Evolutionary conservation across 1,140 invertebrate species (phyloP).

Genomic region (Pogonomyrmex californicus): DNA sequence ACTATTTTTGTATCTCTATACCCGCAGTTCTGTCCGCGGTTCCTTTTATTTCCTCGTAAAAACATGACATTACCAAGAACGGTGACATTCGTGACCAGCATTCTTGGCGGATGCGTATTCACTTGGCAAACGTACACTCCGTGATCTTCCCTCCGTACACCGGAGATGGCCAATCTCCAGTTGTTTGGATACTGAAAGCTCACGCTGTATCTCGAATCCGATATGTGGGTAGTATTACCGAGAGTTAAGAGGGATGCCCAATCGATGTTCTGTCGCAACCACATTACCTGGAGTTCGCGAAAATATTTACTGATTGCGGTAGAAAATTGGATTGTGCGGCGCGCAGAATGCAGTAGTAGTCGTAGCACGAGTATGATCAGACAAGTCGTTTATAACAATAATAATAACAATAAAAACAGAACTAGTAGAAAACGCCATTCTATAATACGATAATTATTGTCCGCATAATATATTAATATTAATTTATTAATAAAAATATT

Average conservation of each 20-base stretch:
- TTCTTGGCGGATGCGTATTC: constrained; percentile 92
- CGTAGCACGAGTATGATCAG: background rate
- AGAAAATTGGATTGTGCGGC: background rate
- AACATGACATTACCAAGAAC: constrained; percentile 81
- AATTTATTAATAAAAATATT: background rate
- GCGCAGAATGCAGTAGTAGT: background rate
- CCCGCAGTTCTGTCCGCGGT: background rate
- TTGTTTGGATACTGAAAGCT: constrained; percentile 91
- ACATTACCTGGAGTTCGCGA: constrained; percentile 86
- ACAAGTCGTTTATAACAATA: background rate
- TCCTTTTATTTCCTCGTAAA: constrained; percentile 39
- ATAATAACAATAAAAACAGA: background rate
- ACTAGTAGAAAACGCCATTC: background rate
- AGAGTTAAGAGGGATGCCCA: constrained; percentile 87
- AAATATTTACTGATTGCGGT: background rate
- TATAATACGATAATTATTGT: background rate
- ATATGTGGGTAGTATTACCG: constrained; percentile 87
- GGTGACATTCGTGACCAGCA: constrained; percentile 84
- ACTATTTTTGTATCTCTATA: background rate
- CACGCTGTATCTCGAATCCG: constrained; percentile 86
- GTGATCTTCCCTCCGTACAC: constrained; percentile 90
- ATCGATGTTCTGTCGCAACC: constrained; percentile 86
- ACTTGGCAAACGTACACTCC: constrained; percentile 95
- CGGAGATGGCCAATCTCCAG: constrained; percentile 92
- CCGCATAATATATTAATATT: background rate